Conservation (phyloP, 2,888 invertebrate genomes). For the Slavum lentiscoides region DNA sequence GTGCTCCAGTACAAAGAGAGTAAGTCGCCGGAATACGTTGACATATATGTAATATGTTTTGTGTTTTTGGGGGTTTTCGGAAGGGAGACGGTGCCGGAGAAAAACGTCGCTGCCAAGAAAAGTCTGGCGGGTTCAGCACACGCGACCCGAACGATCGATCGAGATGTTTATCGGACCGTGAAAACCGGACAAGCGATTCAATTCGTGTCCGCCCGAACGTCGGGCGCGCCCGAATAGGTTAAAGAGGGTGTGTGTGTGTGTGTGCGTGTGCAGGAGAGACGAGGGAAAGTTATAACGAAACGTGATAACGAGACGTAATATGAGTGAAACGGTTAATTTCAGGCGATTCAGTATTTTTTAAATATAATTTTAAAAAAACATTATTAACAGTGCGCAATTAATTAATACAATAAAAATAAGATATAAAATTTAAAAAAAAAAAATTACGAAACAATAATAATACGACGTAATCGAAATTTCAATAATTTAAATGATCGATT, state of each 20-base stretch:
- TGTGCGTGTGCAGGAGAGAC: neutral
- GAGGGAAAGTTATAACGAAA: neutral
- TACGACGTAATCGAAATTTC: no score
- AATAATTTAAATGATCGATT: no score
- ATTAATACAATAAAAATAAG: no score
- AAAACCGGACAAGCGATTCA: constrained; percentile 39
- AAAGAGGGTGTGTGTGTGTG: no score
- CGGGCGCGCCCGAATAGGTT: neutral
- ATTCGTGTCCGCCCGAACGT: constrained; percentile 12
- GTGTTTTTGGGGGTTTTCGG: neutral
- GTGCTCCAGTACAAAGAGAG: constrained; percentile 97
- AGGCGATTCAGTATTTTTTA: no score
- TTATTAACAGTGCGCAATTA: no score
- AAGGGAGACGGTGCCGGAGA: neutral
- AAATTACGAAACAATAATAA: no score
- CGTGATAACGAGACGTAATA: constrained; percentile 5
- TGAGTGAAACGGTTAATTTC: no score
- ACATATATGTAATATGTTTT: neutral
- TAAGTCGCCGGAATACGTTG: constrained; percentile 66
- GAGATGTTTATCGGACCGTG: constrained; percentile 43
- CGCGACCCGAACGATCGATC: constrained; percentile 20
- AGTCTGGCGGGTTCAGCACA: constrained; percentile 3
- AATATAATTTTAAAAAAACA: no score
- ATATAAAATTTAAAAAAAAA: no score
- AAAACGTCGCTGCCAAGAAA: constrained; percentile 33